Conservation (phyloP, 2,888 invertebrate species). For the Kuschelorhynchus macadamiae region DNA sequence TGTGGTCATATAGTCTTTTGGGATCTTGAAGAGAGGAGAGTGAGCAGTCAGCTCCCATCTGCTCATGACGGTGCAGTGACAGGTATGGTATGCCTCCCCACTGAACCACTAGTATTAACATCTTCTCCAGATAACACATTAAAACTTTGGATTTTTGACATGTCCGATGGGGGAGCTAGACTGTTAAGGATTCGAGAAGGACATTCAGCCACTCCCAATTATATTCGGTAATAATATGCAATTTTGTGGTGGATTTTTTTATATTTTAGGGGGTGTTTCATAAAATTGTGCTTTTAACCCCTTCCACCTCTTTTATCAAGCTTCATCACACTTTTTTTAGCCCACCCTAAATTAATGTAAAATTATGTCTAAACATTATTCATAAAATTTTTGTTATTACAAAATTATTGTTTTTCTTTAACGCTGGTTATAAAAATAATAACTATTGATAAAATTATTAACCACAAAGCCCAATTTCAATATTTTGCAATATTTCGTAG, state of each 20-base stretch:
- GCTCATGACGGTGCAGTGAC: slow-evolving; percentile 85
- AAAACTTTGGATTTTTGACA: slow-evolving; percentile 93
- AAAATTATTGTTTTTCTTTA: too few relatives aligned
- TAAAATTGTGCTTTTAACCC: too few relatives aligned
- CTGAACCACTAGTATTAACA: slow-evolving; percentile 91
- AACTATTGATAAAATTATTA: too few relatives aligned
- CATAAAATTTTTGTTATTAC: too few relatives aligned
- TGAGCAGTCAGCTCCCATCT: slow-evolving; percentile 83
- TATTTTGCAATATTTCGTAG: too few relatives aligned
- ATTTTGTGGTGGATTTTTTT: not conserved
- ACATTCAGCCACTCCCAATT: slow-evolving; percentile 85
- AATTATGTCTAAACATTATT: too few relatives aligned
- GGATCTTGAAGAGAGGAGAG: slow-evolving; percentile 88
- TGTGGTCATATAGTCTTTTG: slow-evolving; percentile 93
- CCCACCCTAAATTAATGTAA: too few relatives aligned
- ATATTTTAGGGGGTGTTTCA: too few relatives aligned
- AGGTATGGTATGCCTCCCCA: slow-evolving; percentile 87
- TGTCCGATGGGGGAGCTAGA: slow-evolving; percentile 91
- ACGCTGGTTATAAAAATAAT: too few relatives aligned
- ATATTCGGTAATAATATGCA: slow-evolving; percentile 70
- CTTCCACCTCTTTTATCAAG: too few relatives aligned
- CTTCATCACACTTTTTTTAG: too few relatives aligned
- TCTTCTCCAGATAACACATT: slow-evolving; percentile 95
- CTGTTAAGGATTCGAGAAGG: slow-evolving; percentile 82
- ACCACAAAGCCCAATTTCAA: too few relatives aligned